Percentiles rank a stretch among this genome's conserved stretches.
Evolutionary conservation across 53 echinoderm and acorn worm species (phyloP).

Genomic region (Henricia sp.): DNA sequence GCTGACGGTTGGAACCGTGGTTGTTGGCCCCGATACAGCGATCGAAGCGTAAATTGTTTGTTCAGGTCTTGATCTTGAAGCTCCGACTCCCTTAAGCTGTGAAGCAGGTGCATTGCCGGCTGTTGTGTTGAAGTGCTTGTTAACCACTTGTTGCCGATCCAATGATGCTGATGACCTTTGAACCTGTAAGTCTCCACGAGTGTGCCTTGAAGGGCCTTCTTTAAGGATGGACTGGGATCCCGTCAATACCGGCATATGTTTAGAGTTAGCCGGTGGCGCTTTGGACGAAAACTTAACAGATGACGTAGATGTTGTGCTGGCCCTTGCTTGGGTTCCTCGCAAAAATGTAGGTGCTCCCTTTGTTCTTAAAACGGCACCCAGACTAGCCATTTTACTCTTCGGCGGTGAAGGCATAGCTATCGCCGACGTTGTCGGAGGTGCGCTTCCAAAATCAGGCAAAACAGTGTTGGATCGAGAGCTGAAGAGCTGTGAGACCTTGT

Average conservation of each 20-base stretch:
- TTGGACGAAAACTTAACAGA: slow-evolving; percentile 29
- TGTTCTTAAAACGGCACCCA: slow-evolving; percentile 31
- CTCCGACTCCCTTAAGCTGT: background rate
- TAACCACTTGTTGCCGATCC: slow-evolving; percentile 17
- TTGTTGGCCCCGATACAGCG: slow-evolving; percentile 27
- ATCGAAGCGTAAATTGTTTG: slow-evolving; percentile 46
- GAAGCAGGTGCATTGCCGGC: slow-evolving; percentile 16
- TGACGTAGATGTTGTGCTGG: slow-evolving; percentile 11
- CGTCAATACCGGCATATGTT: slow-evolving; percentile 14
- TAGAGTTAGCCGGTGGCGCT: background rate
- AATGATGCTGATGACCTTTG: slow-evolving; percentile 28
- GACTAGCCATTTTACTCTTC: slow-evolving; percentile 33
- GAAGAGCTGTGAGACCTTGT: slow-evolving; percentile 35
- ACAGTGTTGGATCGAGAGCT: slow-evolving; percentile 15
- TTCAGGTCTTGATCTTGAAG: background rate
- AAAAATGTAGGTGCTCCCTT: background rate
- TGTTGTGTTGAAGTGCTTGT: slow-evolving; percentile 3
- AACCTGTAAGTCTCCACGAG: background rate
- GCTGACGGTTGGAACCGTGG: slow-evolving; percentile 11
- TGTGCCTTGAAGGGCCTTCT: slow-evolving; percentile 12
- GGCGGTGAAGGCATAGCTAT: slow-evolving; percentile 17
- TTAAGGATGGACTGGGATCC: slow-evolving; percentile 40
- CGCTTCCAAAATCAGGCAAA: slow-evolving; percentile 44
- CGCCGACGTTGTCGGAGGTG: slow-evolving; percentile 20
- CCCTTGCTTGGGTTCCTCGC: slow-evolving; percentile 27